phyloP scores from a whole-genome alignment of 2,888 invertebrate genomes.

The Lasioglossum figueresi region DNA sequence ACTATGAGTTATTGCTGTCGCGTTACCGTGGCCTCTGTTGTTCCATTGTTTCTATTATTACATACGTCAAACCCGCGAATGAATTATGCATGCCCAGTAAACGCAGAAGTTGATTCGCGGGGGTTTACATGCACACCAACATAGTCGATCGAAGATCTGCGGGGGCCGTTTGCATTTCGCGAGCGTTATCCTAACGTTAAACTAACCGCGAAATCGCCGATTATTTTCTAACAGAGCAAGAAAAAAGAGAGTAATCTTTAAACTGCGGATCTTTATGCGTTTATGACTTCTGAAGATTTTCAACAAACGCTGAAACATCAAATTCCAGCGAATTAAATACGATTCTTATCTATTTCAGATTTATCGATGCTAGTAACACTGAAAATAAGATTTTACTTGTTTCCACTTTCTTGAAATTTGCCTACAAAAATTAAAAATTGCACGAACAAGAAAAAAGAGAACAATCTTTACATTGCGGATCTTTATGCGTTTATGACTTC shows the following conservation, averaged over 20 bases:
- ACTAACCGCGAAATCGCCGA: not conserved
- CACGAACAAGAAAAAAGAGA: not conserved
- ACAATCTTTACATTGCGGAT: too few species aligned
- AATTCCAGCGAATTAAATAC: too few species aligned
- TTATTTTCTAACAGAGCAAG: not conserved
- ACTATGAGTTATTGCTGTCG: constrained; percentile 61
- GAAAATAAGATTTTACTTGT: too few species aligned
- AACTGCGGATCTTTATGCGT: too few species aligned
- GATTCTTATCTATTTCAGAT: too few species aligned
- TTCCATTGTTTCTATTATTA: constrained; percentile 65
- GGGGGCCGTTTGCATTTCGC: not conserved
- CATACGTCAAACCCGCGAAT: constrained; percentile 55
- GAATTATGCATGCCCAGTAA: constrained; percentile 55
- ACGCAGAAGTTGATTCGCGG: constrained; percentile 57
- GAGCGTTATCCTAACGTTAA: not conserved
- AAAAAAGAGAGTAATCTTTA: not conserved
- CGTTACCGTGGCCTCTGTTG: constrained; percentile 61
- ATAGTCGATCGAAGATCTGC: constrained; percentile 34
- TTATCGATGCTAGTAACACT: too few species aligned
- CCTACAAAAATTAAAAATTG: too few species aligned
- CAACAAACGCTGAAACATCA: too few species aligned
- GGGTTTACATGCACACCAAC: constrained; percentile 24
- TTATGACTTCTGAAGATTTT: too few species aligned
- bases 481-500: too few species aligned
- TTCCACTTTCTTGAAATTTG: too few species aligned